Conservation (phyloP, 2,113 vertebrate species). For the Athene noctua region DNA sequence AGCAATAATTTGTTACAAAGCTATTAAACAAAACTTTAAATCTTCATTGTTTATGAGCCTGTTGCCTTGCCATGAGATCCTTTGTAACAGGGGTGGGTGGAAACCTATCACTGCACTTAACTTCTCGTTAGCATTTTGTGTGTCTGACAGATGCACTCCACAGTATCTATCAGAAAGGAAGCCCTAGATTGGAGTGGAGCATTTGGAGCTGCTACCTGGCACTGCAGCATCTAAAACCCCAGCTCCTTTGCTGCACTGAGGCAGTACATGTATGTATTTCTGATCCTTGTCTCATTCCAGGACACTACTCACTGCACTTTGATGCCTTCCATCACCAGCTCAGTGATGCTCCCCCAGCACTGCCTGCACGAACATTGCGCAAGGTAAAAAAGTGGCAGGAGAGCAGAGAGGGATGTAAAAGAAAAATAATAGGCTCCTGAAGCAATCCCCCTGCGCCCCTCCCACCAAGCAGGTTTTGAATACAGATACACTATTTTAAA, state of each 20-base stretch:
- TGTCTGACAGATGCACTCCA: not conserved
- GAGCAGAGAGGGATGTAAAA: not conserved
- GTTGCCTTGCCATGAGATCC: slow-evolving; percentile 46
- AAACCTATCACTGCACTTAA: not conserved
- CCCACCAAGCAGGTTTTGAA: not conserved
- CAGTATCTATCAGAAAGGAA: not conserved
- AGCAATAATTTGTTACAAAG: not conserved
- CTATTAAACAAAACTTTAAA: not conserved
- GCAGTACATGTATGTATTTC: not conserved
- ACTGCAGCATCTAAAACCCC: not conserved
- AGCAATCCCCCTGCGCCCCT: not conserved
- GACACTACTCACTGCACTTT: slow-evolving; percentile 93
- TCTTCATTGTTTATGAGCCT: not conserved
- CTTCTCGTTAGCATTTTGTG: not conserved
- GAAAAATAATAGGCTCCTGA: not conserved
- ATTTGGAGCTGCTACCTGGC: not conserved
- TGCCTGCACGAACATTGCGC: slow-evolving; percentile 89
- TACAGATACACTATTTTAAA: not conserved
- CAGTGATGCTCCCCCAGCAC: slow-evolving; percentile 86
- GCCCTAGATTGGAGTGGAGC: not conserved
- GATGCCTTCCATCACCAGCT: slow-evolving; percentile 93
- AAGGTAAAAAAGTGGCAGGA: slow-evolving; percentile 78
- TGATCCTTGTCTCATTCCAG: slow-evolving; percentile 74
- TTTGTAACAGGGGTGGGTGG: not conserved
- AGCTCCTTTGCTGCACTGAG: not conserved